A percentile compares a stretch with the other conserved stretches of the same genome.
Evolutionary conservation across 2,888 invertebrate genomes (phyloP).

Genomic region (Lasioglossum leucozonium): DNA sequence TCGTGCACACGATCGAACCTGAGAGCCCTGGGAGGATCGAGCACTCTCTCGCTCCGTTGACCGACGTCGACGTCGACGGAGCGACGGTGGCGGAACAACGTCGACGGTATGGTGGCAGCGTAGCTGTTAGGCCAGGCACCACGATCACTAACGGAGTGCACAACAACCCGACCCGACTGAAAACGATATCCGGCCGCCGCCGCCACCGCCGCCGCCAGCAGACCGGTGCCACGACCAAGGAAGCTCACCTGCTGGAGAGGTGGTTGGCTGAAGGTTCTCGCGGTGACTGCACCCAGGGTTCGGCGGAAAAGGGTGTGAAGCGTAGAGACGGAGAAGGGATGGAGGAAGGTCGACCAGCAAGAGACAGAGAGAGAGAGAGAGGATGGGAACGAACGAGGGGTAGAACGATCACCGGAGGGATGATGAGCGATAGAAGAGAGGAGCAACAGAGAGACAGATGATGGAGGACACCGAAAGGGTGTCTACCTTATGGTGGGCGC

Average conservation of each 20-base stretch:
- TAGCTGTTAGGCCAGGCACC: slow-evolving; percentile 6
- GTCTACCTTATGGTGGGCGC: slow-evolving; percentile 40
- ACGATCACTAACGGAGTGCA: slow-evolving; percentile 34
- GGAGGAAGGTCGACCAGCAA: slow-evolving; percentile 49
- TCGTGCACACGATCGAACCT: slow-evolving; percentile 68
- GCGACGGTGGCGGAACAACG: neutral
- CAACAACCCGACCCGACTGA: slow-evolving; percentile 15
- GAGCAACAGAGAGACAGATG: slow-evolving; percentile 10
- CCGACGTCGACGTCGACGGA: neutral
- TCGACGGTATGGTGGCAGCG: slow-evolving; percentile 25
- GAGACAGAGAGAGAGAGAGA: slow-evolving; percentile 8
- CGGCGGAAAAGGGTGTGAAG: slow-evolving; percentile 73
- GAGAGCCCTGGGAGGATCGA: slow-evolving; percentile 55
- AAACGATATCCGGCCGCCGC: neutral
- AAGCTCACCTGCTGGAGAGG: slow-evolving; percentile 73
- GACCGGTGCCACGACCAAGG: slow-evolving; percentile 47
- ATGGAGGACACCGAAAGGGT: slow-evolving; percentile 48
- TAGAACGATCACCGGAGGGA: neutral
- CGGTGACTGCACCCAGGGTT: slow-evolving; percentile 77
- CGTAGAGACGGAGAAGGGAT: slow-evolving; percentile 68
- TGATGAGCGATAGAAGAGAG: neutral
- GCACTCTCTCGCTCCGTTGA: slow-evolving; percentile 31
- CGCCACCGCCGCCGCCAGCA: slow-evolving; percentile 10
- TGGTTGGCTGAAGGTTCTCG: slow-evolving; percentile 75
- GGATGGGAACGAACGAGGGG: slow-evolving; percentile 18